phyloP scores from a whole-genome alignment of 2,888 invertebrate species.

The Platycnemis pennipes region DNA sequence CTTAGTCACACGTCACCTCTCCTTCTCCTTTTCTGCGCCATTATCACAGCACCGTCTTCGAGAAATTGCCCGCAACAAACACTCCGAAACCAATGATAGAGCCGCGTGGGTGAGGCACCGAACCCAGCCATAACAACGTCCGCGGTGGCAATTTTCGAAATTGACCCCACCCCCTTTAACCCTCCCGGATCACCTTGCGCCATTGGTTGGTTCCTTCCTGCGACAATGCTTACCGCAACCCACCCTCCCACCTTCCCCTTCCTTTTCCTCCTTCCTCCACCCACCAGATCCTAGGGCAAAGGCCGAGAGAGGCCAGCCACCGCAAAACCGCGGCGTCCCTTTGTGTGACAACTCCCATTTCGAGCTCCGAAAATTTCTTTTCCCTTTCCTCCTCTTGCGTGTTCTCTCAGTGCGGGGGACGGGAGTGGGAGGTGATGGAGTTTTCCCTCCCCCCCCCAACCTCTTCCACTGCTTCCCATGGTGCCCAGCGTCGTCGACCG shows the following conservation, averaged over 20 bases:
- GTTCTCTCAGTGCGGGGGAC: not conserved
- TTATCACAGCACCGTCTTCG: not conserved
- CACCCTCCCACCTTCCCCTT: not conserved
- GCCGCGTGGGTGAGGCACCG: not conserved
- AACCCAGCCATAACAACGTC: not conserved
- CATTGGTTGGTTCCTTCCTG: not conserved
- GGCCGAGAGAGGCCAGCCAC: not conserved
- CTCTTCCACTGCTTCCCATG: not conserved
- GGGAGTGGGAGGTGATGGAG: not conserved
- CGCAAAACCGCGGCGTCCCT: conserved; percentile 2
- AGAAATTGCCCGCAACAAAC: not conserved
- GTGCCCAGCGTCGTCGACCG: not conserved
- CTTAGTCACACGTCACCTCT: too few relatives aligned
- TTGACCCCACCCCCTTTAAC: not conserved
- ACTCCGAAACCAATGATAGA: not conserved
- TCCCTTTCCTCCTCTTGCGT: not conserved
- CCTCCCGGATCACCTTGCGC: not conserved
- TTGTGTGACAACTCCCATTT: not conserved
- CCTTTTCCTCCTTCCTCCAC: not conserved
- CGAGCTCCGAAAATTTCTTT: conserved; percentile 9
- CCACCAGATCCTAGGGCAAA: not conserved
- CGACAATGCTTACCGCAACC: not conserved
- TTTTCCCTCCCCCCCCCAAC: not conserved
- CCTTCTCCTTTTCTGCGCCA: not conserved
- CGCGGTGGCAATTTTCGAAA: not conserved